Evolutionary conservation across 2,888 invertebrate species (phyloP).

Genomic region (Cheilosia variabilis): DNA sequence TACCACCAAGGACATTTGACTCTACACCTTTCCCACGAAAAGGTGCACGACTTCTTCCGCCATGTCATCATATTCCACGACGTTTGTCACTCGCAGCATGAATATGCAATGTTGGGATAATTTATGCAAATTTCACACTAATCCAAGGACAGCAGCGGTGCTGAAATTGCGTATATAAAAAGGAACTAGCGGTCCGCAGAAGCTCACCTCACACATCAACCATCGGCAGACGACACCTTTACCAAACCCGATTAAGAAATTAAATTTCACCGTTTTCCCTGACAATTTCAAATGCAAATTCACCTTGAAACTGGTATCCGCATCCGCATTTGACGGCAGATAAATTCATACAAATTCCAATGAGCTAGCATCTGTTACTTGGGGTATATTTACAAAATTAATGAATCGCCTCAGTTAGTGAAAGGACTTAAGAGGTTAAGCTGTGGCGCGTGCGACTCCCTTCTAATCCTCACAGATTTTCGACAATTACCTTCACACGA

Average conservation of each 20-base stretch:
- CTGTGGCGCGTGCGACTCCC: constrained; percentile 59
- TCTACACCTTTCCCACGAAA: constrained; percentile 13
- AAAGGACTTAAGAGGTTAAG: constrained; percentile 66
- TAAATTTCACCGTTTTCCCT: constrained; percentile 51
- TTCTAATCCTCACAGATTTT: constrained; percentile 52
- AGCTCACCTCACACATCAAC: constrained; percentile 39
- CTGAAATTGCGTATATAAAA: constrained; percentile 33
- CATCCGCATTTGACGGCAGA: constrained; percentile 23
- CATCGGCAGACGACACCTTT: constrained; percentile 31
- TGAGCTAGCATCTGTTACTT: constrained; percentile 11
- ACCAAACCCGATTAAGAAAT: constrained; percentile 55
- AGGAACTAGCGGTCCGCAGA: constrained; percentile 39
- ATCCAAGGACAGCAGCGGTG: constrained; percentile 78
- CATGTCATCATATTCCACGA: constrained; percentile 18
- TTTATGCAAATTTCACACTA: constrained; percentile 84
- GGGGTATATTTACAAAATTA: constrained; percentile 56
- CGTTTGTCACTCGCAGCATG: constrained; percentile 77
- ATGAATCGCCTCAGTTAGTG: constrained; percentile 56
- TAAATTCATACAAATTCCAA: constrained; percentile 5
- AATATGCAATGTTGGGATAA: constrained; percentile 84
- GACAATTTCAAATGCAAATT: constrained; percentile 59
- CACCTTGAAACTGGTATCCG: constrained; percentile 1
- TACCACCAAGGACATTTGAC: constrained; percentile 71
- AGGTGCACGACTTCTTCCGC: constrained; percentile 8
- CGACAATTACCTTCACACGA: constrained; percentile 32